Evolutionary conservation across 2,888 invertebrate species (phyloP), one percentile per base, ranked within the genome.

Genomic region (Cantharis rufa): DNA sequence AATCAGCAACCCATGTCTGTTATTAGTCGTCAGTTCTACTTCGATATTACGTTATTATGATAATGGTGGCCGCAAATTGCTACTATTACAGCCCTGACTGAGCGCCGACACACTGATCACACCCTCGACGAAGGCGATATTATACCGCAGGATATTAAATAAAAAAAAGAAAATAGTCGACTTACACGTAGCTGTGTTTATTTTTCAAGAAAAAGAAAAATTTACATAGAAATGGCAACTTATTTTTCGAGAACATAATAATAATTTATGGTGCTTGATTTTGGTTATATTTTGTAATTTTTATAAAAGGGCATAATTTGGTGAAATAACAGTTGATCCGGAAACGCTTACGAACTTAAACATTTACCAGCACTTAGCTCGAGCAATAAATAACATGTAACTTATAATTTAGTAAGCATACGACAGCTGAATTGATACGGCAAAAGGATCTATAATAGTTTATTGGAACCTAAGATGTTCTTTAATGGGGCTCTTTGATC

Each of bases 41-140:
- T 71, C 78, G 82, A 84, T 83, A 84, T 84, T 84, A 84, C 84
- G 84, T 84, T 84, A 84, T 84, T 84, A 84, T 83, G 82, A 84
- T 84, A 84, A 84, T 84, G 82, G 82, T 79, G 74, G 81, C 81
- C 81, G 75, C 82, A 81, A 84, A 84, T 84, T 84, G 84, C 83
- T 77, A 82, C 80, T 81, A 84, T 84, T 84, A 84, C 84, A 79
- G 84, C 81, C 82, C 83, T 76, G 78, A 68, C 69, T 72, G 76
- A 74, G 72, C 78, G 75, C 78, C 62, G 72, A 72, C 75, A 18
- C 79, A 82, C 73, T 80, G 78, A 74, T 80, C 79, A 80, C 79
- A 75, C 78, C 77, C 76, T 74, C 77, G 69, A 72, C 74, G 71
- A 64, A 75, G 80, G 62, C 78, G 72, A 72, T 70, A 74, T 79